phyloP scores from a whole-genome alignment of 64 coral and sea anemone genomes.

The Cladopsammia gracilis region DNA sequence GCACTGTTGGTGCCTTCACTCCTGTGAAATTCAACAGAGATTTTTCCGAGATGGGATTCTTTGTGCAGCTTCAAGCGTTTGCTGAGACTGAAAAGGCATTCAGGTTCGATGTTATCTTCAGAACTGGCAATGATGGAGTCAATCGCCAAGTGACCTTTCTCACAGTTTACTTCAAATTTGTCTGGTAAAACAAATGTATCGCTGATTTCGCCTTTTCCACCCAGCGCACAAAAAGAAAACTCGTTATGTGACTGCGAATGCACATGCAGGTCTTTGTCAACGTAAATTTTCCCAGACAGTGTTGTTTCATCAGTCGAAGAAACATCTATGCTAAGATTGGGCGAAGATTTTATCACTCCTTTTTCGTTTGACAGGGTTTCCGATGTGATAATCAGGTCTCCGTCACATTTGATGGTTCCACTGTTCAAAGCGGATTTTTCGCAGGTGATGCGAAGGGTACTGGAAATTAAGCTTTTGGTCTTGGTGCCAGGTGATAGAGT shows the following conservation, averaged over 20 bases:
- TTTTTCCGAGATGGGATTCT: conserved; percentile 40
- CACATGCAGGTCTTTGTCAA: conserved; percentile 44
- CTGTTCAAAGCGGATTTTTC: conserved; percentile 11
- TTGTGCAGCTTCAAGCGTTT: conserved; percentile 26
- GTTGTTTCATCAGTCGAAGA: conserved; percentile 30
- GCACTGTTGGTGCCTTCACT: conserved; percentile 21
- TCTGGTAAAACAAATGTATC: conserved; percentile 42
- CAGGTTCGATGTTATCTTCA: conserved; percentile 10
- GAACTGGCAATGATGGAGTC: conserved; percentile 43
- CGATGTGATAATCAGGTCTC: conserved; percentile 20
- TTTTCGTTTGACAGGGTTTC: conserved; percentile 40
- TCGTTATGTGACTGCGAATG: conserved; percentile 32
- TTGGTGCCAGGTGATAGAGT: neutral
- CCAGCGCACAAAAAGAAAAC: conserved; percentile 42
- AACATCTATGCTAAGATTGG: neutral
- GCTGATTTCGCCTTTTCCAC: conserved; percentile 38
- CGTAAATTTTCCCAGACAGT: conserved; percentile 49
- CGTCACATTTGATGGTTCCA: conserved; percentile 51
- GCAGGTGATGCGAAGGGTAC: conserved; percentile 19
- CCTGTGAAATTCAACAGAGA: conserved; percentile 25
- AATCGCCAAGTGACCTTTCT: conserved; percentile 39
- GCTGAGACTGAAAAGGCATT: conserved; percentile 33
- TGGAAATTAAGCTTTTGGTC: neutral
- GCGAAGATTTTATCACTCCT: conserved; percentile 34
- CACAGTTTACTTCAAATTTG: conserved; percentile 48